phyloP scores from a whole-genome alignment of 2,113 vertebrate genomes.

The Cyanistes caeruleus region DNA sequence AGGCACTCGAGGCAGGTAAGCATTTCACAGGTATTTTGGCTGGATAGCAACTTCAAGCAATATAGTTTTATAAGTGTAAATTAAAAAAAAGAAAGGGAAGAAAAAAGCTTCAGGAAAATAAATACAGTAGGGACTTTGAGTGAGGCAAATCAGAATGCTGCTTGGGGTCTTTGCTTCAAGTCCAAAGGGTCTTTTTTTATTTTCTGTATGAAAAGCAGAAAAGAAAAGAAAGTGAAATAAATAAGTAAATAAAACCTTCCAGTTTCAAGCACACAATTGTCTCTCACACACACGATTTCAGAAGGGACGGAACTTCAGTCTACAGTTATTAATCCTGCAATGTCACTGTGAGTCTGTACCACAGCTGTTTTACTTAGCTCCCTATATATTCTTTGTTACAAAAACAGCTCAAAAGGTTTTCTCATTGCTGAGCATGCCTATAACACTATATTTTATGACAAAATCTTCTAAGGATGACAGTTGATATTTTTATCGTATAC shows the following conservation, averaged over 20 bases:
- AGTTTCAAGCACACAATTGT: slow-evolving; percentile 14
- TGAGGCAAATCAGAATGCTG: slow-evolving; percentile 69
- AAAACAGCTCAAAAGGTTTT: not conserved
- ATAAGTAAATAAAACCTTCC: slow-evolving; percentile 51
- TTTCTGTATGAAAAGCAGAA: slow-evolving; percentile 52
- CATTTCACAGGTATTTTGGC: slow-evolving; percentile 18
- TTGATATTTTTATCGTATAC: not conserved
- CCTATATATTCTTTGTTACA: not conserved
- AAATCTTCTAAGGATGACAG: not conserved
- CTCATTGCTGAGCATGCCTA: not conserved
- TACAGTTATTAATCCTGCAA: slow-evolving; percentile 47
- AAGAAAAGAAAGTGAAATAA: slow-evolving; percentile 55
- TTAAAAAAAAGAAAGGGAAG: slow-evolving; percentile 68
- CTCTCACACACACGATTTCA: not conserved
- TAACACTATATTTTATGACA: not conserved
- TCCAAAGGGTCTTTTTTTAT: slow-evolving; percentile 52
- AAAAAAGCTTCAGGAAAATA: slow-evolving; percentile 70
- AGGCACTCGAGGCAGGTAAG: slow-evolving; percentile 51
- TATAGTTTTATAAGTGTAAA: slow-evolving; percentile 70
- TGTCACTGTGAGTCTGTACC: not conserved
- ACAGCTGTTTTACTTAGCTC: not conserved
- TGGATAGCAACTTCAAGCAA: slow-evolving; percentile 57
- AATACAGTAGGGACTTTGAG: slow-evolving; percentile 66
- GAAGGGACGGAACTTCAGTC: slow-evolving; percentile 44
- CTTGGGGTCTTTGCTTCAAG: slow-evolving; percentile 66